phyloP scores from a whole-genome alignment of 92 coral and sea anemone species.

The Micromussa lordhowensis region DNA sequence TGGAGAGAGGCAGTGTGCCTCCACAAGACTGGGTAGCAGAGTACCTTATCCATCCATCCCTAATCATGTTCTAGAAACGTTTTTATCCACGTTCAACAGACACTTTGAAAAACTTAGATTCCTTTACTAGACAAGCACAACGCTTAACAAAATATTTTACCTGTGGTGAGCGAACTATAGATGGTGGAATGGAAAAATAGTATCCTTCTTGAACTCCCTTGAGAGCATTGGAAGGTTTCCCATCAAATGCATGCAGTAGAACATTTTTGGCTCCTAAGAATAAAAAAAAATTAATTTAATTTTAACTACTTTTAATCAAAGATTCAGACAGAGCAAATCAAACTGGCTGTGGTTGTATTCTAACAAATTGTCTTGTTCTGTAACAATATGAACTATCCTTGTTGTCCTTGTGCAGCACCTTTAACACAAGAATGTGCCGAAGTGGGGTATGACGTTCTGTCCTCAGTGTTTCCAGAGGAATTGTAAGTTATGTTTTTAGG shows the following conservation, averaged over 20 bases:
- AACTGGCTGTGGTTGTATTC: too few relatives aligned
- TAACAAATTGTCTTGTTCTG: too few relatives aligned
- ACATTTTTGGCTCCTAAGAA: conserved; percentile 83
- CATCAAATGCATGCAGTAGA: conserved; percentile 97
- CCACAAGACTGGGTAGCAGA: too few relatives aligned
- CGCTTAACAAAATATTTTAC: conserved; percentile 22
- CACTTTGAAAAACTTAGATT: not conserved
- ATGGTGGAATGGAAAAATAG: conserved; percentile 94
- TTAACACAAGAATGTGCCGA: not conserved
- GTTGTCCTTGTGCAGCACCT: too few relatives aligned
- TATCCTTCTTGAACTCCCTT: conserved; percentile 91
- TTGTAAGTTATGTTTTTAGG: not conserved
- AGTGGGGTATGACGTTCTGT: not conserved
- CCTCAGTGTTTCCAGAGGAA: not conserved
- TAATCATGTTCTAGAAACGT: not conserved
- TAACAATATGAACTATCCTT: too few relatives aligned
- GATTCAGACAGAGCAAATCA: too few relatives aligned
- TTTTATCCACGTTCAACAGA: not conserved
- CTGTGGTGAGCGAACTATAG: conserved; percentile 92
- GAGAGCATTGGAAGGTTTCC: conserved; percentile 93
- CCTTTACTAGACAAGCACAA: too few relatives aligned
- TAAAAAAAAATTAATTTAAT: not conserved
- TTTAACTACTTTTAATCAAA: too few relatives aligned
- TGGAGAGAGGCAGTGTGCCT: too few relatives aligned
- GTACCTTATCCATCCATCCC: not conserved